phyloP scores from a whole-genome alignment of 1,140 invertebrate genomes.

The Ridgeia piscesae region DNA sequence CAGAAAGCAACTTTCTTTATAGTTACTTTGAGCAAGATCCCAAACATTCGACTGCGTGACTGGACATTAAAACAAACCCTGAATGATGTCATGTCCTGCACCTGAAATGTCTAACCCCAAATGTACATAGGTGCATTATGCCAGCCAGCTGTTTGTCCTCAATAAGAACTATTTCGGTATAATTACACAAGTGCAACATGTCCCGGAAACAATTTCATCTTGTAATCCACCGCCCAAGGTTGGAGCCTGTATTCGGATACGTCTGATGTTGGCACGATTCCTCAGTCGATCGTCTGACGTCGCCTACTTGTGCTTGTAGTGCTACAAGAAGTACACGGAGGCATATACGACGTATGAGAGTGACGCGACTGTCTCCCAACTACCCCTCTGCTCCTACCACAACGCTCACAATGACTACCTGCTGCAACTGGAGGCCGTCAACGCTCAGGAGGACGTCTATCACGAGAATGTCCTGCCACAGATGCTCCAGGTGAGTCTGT shows the following conservation, averaged over 20 bases:
- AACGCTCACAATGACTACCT: slow-evolving; percentile 93
- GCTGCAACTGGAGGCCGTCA: slow-evolving; percentile 87
- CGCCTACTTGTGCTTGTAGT: neutral
- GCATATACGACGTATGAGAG: slow-evolving; percentile 62
- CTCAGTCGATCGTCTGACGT: neutral
- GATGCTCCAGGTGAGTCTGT: slow-evolving; percentile 69
- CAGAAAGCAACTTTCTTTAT: neutral
- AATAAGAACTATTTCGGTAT: neutral
- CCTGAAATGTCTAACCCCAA: neutral
- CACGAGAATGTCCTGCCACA: slow-evolving; percentile 74
- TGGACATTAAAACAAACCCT: neutral
- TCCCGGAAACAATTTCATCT: neutral
- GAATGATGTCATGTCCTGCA: neutral
- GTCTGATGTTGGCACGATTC: neutral
- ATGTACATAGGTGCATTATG: neutral
- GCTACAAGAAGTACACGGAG: slow-evolving; percentile 71
- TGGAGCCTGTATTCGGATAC: neutral
- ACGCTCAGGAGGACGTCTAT: slow-evolving; percentile 78
- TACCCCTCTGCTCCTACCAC: slow-evolving; percentile 72
- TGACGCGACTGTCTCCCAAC: slow-evolving; percentile 56
- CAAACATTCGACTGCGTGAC: neutral
- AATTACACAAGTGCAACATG: neutral
- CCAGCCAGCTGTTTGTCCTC: neutral
- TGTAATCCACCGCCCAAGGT: neutral
- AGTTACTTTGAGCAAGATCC: neutral